Evolutionary conservation across 2,888 invertebrate genomes (phyloP).

Genomic region (Neoaliturus tenellus): DNA sequence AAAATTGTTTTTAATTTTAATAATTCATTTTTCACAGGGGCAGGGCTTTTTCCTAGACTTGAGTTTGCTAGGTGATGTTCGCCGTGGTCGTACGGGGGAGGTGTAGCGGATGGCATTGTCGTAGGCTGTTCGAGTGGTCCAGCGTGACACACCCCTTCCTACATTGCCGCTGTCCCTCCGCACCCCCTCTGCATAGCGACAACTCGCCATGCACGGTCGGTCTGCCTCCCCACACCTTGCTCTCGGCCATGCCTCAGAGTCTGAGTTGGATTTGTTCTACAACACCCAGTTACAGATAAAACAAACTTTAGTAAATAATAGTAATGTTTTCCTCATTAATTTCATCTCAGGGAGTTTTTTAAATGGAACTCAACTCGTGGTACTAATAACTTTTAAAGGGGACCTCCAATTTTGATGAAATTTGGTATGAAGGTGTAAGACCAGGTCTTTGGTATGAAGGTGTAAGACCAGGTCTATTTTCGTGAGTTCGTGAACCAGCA

Average conservation of each 20-base stretch:
- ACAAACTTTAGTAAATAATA: too few relatives aligned
- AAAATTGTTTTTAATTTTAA: not conserved
- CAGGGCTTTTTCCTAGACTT: not conserved
- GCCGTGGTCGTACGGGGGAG: not conserved
- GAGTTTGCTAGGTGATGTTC: not conserved
- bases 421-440: too few relatives aligned
- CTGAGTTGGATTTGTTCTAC: not conserved
- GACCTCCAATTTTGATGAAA: too few relatives aligned
- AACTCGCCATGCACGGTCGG: conserved; percentile 35
- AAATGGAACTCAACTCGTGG: too few relatives aligned
- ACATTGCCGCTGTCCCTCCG: not conserved
- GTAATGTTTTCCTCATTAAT: too few relatives aligned
- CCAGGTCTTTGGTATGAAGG: too few relatives aligned
- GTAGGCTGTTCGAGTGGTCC: conserved; percentile 24
- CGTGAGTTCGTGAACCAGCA: too few relatives aligned
- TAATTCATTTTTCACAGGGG: conserved; percentile 20
- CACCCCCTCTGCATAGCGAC: conserved; percentile 38
- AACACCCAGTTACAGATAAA: too few relatives aligned
- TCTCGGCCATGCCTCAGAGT: not conserved
- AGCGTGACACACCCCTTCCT: not conserved
- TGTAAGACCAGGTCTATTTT: too few relatives aligned
- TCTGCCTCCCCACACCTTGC: not conserved
- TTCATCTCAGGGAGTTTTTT: too few relatives aligned
- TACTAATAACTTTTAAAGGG: too few relatives aligned
- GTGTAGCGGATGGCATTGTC: not conserved